A percentile compares a stretch with the other conserved stretches of the same genome.
phyloP scores from a whole-genome alignment of 1,140 invertebrate genomes.

The Anastatus disparis region DNA sequence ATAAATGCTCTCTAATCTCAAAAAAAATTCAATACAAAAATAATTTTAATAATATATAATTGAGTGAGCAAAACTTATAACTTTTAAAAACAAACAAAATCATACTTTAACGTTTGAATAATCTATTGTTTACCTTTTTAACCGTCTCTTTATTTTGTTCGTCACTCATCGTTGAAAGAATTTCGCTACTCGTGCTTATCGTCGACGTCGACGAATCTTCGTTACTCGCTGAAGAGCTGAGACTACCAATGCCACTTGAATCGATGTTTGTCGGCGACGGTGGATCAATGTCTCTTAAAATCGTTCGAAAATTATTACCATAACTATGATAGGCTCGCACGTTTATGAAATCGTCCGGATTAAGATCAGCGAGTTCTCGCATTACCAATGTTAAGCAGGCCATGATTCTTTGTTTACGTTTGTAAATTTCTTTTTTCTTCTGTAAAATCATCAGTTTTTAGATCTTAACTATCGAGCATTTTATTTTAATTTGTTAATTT shows the following conservation, averaged over 20 bases:
- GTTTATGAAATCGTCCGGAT: slow-evolving; percentile 18
- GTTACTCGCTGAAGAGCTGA: background rate
- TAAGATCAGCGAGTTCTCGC: slow-evolving; percentile 15
- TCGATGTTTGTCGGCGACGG: slow-evolving; percentile 50
- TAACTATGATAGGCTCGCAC: background rate
- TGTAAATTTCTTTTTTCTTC: background rate
- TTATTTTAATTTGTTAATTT: no score
- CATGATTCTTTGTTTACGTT: slow-evolving; percentile 17
- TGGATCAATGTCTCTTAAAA: background rate
- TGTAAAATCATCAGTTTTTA: background rate
- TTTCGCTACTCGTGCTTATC: no score
- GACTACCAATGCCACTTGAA: slow-evolving; percentile 48
- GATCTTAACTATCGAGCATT: no score
- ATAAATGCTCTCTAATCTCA: no score
- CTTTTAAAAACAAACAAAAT: no score
- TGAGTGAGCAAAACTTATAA: no score
- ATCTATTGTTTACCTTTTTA: background rate
- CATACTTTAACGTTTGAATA: no score
- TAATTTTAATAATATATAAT: no score
- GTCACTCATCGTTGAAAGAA: no score
- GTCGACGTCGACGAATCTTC: background rate
- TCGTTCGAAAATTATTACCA: background rate
- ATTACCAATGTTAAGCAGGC: slow-evolving; percentile 52
- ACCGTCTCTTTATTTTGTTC: no score
- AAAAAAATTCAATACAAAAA: no score